These are phyloP conservation scores for Diglossa brunneiventris DNA, from an alignment of 2,113 vertebrate genomes.

Conservation along the genomic window DNA sequence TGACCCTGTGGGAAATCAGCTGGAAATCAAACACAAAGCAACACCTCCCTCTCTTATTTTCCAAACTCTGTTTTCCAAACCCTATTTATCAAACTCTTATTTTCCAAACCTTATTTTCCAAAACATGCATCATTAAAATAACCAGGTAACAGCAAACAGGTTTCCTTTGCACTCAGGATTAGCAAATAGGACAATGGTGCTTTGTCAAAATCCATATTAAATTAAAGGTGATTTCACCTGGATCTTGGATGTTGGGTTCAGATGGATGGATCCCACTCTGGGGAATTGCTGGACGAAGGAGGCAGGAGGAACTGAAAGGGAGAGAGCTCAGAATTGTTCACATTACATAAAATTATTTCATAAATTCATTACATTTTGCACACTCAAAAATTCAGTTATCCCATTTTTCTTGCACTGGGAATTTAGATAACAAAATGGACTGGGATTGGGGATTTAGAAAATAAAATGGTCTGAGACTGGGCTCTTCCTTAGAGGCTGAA, in stretches of 20 bases:
- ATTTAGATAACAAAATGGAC: not conserved
- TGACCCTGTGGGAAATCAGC: not conserved
- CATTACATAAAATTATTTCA: not conserved
- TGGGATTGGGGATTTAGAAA: not conserved
- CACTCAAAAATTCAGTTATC: not conserved
- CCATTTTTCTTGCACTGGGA: not conserved
- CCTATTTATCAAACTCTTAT: not conserved
- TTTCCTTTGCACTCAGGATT: not conserved
- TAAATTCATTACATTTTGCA: not conserved
- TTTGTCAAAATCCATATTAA: rapidly evolving
- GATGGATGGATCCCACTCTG: not conserved
- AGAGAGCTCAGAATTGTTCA: not conserved
- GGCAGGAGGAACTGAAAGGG: not conserved
- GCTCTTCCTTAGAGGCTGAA: not conserved
- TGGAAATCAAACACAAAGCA: not conserved
- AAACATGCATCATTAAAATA: not conserved
- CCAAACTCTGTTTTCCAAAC: not conserved
- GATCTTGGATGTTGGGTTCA: not conserved
- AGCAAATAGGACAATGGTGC: not conserved
- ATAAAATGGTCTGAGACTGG: not conserved
- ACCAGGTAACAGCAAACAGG: not conserved
- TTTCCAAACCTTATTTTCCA: not conserved
- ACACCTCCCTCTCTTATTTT: not conserved
- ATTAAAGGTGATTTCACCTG: not conserved
- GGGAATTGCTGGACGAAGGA: not conserved